A percentile compares a stretch with the other conserved stretches of the same genome.
Evolutionary conservation across 2,888 invertebrate genomes (phyloP).

Genomic region (Ceriagrion tenellum): DNA sequence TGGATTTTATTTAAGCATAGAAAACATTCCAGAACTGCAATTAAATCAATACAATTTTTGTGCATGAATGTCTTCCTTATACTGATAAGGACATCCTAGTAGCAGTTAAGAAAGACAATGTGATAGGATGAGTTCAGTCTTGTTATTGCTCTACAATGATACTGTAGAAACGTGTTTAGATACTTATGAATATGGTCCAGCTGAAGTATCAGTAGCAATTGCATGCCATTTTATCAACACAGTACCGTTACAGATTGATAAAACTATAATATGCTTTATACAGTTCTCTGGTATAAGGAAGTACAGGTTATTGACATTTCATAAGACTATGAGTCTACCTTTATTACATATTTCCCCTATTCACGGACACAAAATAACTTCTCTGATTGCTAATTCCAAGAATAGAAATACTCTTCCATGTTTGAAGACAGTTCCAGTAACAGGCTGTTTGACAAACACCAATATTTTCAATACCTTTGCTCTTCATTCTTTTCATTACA

Average conservation of each 20-base stretch:
- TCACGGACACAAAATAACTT: conserved; percentile 43
- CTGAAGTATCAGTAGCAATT: background rate
- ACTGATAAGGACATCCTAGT: background rate
- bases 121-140: conserved; percentile 57
- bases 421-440: background rate
- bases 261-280: conserved; percentile 12
- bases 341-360: background rate
- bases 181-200: conserved; percentile 42
- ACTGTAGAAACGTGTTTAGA: conserved; percentile 37
- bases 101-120: conserved; percentile 32
- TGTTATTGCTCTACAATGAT: conserved; percentile 55
- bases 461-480: background rate
- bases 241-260: background rate
- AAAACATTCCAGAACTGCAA: conserved; percentile 54
- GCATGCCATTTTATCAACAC: conserved; percentile 3
- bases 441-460: background rate
- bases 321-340: background rate
- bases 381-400: background rate
- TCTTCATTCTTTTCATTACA: background rate
- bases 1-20: conserved; percentile 56
- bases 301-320: conserved; percentile 37
- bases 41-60: conserved; percentile 39
- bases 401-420: background rate
- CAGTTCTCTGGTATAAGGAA: background rate
- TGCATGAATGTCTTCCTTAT: conserved; percentile 32